phyloP scores from a whole-genome alignment of 2,888 invertebrate genomes.

The Tachina lurida region DNA sequence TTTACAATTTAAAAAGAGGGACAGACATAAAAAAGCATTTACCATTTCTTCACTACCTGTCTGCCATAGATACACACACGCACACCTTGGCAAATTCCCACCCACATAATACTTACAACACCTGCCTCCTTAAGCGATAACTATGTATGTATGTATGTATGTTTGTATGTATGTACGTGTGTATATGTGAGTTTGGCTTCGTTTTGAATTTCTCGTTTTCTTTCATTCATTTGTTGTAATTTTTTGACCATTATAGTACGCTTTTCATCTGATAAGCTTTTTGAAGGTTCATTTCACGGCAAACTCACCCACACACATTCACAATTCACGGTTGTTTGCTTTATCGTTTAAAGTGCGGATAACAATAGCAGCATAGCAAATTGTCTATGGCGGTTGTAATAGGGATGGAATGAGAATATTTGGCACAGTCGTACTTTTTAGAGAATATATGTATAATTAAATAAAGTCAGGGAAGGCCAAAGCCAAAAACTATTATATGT shows the following conservation, averaged over 20 bases:
- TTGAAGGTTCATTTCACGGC: slow-evolving; percentile 69
- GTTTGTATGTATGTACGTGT: background rate
- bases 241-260: slow-evolving; percentile 73
- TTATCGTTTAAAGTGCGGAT: slow-evolving; percentile 40
- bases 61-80: background rate
- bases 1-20: slow-evolving; percentile 45
- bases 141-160: background rate
- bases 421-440: background rate
- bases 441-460: too few species aligned
- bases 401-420: background rate
- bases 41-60: slow-evolving; percentile 35
- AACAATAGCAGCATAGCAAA: slow-evolving; percentile 30
- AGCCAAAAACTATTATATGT: too few species aligned
- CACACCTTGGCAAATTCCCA: background rate
- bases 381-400: slow-evolving; percentile 24
- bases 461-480: too few species aligned
- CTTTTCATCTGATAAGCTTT: slow-evolving; percentile 77
- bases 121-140: slow-evolving; percentile 28
- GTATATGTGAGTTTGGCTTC: slow-evolving; percentile 17
- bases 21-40: slow-evolving; percentile 48
- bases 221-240: slow-evolving; percentile 4
- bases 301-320: slow-evolving; percentile 31
- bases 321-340: slow-evolving; percentile 59
- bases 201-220: slow-evolving; percentile 8
- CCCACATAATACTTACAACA: slow-evolving; percentile 25